Base-by-base conservation (phyloP, 2,113 vertebrate species). In the Murina feae region DNA sequence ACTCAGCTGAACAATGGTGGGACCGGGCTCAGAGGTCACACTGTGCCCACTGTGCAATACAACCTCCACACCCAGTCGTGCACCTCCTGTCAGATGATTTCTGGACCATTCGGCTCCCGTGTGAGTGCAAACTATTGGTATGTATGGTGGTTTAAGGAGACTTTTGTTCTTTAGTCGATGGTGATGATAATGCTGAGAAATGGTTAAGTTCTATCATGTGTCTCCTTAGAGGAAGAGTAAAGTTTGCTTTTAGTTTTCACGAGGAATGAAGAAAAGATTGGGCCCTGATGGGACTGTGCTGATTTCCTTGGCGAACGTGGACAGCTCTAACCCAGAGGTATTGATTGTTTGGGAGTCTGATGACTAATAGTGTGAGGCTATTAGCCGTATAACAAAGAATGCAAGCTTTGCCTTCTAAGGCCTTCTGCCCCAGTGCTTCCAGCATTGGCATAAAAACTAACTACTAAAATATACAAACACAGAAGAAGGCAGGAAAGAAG, bases 141-240 rank as follows among this genome's bases (percentile, higher is more conserved):
- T 39, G 12, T 75, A 42, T 20, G 72, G 30, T 65, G 2, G 55
- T 30, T 53, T 12, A 75, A 32, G 63, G 75, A 75, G 55, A 71
- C 25, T 3, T 14, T 44, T 44, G 66, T 53, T 30, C 44, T 47
- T 60, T 23, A 55, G n/a, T 84, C 17, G 51, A 16, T 85, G 44
- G 53, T 85, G 60, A 65, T 80, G 53, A 80, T 23, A 76, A 78
- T 42, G 51, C 72, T 80, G 49, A 95, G 93, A 71, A n/a, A 58
- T 91, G 20, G 44, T 75, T 23, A 49, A 66, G 60, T 9, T 37
- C 72, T 63, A 66, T 14, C 39, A 60, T 68, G 89, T 94, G 37
- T 92, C 72, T 51, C 78, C 28, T 69, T 47, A 51, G 78, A 88
- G 37, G 42, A 74, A 89, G 10, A 80, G 28, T 71, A 28, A 82